Evolutionary conservation across 2,797 vertebrate species (phyloP).

Genomic region (Takifugu rubripes): DNA sequence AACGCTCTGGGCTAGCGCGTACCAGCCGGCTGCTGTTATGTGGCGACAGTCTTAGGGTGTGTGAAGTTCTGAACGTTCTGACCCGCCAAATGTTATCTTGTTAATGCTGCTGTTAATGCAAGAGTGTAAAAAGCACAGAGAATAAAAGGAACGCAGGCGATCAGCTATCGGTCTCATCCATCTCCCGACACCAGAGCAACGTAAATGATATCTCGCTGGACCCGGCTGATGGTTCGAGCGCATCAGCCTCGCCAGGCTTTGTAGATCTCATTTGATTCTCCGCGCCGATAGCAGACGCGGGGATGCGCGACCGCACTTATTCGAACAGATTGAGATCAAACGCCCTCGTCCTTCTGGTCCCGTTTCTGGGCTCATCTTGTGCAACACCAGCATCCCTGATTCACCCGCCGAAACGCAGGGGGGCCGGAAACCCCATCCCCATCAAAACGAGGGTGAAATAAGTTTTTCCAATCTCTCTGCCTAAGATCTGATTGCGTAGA

Average conservation of each 20-base stretch:
- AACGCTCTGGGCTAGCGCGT: constrained; percentile 40
- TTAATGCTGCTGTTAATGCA: constrained; percentile 7
- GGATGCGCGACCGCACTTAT: constrained; percentile 67
- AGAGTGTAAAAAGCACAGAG: constrained; percentile 4
- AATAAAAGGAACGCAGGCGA: constrained; percentile 31
- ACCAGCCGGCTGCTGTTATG: constrained; percentile 41
- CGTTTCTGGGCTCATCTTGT: constrained; percentile 65
- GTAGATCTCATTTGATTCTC: constrained; percentile 74
- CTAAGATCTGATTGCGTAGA: constrained; percentile 22
- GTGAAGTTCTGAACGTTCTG: constrained; percentile 32
- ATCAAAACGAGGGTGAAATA: constrained; percentile 19
- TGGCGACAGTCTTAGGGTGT: constrained; percentile 32
- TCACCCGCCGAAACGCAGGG: constrained; percentile 20
- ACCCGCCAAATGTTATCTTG: constrained; percentile 18
- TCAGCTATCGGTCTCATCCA: constrained; percentile 47
- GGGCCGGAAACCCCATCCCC: constrained; percentile 30
- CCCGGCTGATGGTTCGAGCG: constrained; percentile 50
- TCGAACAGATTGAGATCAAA: constrained; percentile 70
- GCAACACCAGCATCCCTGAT: constrained; percentile 40
- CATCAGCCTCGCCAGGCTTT: constrained; percentile 52
- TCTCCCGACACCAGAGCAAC: constrained; percentile 38
- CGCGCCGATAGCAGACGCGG: constrained; percentile 60
- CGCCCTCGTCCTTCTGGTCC: constrained; percentile 23
- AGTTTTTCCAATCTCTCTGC: constrained; percentile 12
- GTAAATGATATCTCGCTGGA: constrained; percentile 58